Evolutionary conservation across 2,113 vertebrate genomes (phyloP), one percentile per base, ranked within the genome.

Genomic region (Himantopus leucocephalus): DNA sequence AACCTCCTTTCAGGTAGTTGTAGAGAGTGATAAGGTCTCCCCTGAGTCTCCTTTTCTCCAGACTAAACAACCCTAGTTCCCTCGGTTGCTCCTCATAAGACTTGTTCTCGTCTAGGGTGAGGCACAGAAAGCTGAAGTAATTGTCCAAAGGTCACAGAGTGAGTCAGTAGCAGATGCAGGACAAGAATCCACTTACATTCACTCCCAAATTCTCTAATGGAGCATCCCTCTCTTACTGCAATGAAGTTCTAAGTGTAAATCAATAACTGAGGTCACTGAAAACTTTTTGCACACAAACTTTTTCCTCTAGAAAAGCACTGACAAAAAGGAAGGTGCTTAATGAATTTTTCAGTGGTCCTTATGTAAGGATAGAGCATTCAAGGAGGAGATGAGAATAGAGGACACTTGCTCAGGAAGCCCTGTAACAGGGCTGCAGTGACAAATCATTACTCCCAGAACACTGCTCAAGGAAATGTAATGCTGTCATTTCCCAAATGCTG

Each of bases 401-500:
- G 81, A 77, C 1, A 0, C 55, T 88, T 71, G 34, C 77, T 93
- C 22, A 34, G 74, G 70, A 97, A 93, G 78, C 39, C 41, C 56
- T 77, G 82, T 32, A 89, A 58, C 41, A 43, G 56, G 88, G 72
- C 88, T 94, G 79, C 62, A 87, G 88, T 47, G 68, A 94, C 93
- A 96, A 96, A 94, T 94, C 92, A 89, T 81, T 70, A 88, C 34
- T 94, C 90, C 88, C 86, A 94, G 85, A 95, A 87, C 71, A 90
- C 71, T 87, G 92, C 84, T 96, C 88, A 96, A 94, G 79, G 78
- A 97, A 97, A 89, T 45, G 81, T 79, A 97, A 97, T 68, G 64
- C 80, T 96, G 75, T 83, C 30, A 6, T 90, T 97, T 97, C 87
- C 95, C 94, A 97, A 97, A 97, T 85, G 92, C 91, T 92, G 47